Base-by-base conservation (phyloP, 2,888 invertebrate species). In the Hermaeophaga mercurialis region DNA sequence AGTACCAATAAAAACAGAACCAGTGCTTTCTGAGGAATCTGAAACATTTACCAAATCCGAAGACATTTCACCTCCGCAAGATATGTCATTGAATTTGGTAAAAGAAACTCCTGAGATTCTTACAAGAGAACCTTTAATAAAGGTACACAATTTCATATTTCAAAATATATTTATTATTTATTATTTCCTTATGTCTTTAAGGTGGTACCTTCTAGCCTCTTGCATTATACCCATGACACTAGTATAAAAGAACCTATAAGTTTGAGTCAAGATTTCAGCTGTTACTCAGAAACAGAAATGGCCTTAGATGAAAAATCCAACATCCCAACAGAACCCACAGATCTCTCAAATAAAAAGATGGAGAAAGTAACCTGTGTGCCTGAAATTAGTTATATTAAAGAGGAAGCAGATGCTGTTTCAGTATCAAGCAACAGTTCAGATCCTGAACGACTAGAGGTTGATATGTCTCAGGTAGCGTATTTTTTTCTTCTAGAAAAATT, bases 371-470 rank as follows among this genome's bases (percentile, higher is more conserved):
- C 75, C 9, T 76, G 77, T 64, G 70, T 78, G 56, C 76, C 77
- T 12, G 77, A 77, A 66, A 70, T 75, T 56, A 78, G 75, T 38
- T 73, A 71, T 58, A 76, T 78, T 48, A 76, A 76, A 39, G 75
- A 76, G 52, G 76, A 75, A 59, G 64, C 68, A 36, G 69, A 71
- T 60, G 50, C 59, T 8, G 54, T 70, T 22, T 76, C 76, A 1
- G 73, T 84, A 62, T 87, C 84, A 73, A 87, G 87, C 73, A 86
- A 85, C 72, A 86, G 86, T 64, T 88, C 89, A 0, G 90, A 90
- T 78, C 88, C 88, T 1, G 88, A 87, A 66, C 80, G 89, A 67
- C 77, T 89, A 67, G 88, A 89, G 70, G 88, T 89, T 76, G 88
- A 88, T 74, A 85, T 86, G 74, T 79, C 80, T 26, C 79, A 79